Evolutionary conservation across 2,888 invertebrate genomes (phyloP).

Genomic region (Amorpha juglandis): DNA sequence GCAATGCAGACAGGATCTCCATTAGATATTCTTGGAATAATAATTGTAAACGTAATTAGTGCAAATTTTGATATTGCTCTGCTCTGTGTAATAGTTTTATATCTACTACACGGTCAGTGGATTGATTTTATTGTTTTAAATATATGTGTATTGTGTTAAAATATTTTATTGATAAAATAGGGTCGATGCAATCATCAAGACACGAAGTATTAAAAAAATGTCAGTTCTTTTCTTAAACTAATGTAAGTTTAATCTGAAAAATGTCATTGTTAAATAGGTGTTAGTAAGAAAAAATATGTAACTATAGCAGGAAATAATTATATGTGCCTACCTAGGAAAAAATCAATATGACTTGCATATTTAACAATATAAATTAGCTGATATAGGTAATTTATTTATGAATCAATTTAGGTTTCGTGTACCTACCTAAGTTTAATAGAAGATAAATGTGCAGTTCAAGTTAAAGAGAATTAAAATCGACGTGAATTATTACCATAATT

Average conservation of each 20-base stretch:
- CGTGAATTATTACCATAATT: too few relatives aligned
- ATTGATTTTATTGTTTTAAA: constrained; percentile 39
- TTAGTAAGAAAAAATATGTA: neutral
- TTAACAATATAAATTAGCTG: too few relatives aligned
- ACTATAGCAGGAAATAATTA: neutral
- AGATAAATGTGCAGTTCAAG: too few relatives aligned
- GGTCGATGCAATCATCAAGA: neutral
- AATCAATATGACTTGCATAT: too few relatives aligned
- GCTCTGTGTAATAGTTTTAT: constrained; percentile 58
- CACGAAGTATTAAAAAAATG: constrained; percentile 3
- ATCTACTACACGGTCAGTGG: constrained; percentile 48
- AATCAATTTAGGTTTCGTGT: too few relatives aligned
- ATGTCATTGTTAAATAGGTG: neutral
- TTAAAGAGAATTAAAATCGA: too few relatives aligned
- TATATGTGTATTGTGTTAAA: constrained; percentile 21
- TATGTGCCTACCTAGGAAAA: too few relatives aligned
- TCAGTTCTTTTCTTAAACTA: too few relatives aligned
- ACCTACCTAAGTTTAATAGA: too few relatives aligned
- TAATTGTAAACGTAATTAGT: constrained; percentile 69
- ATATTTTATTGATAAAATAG: constrained; percentile 18
- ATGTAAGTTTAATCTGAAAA: neutral
- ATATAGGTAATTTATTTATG: too few relatives aligned
- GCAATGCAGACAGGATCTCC: constrained; percentile 76
- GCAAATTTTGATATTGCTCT: constrained; percentile 67
- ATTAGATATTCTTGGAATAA: constrained; percentile 66